Evolutionary conservation across 1,140 invertebrate species (phyloP).

Genomic region (Panagrolaimus sp.): DNA sequence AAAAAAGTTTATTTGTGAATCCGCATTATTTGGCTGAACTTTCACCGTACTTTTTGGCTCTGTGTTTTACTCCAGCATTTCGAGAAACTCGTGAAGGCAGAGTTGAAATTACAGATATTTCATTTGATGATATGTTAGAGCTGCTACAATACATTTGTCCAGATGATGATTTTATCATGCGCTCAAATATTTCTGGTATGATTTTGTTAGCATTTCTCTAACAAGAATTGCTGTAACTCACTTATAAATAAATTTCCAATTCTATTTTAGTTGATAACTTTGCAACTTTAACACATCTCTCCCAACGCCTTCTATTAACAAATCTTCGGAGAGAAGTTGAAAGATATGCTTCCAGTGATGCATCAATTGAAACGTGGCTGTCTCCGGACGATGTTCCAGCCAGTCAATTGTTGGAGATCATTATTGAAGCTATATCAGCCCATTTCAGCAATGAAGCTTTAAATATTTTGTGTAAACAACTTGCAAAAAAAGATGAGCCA

Average conservation of each 20-base stretch:
- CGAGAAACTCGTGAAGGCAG: neutral
- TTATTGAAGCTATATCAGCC: neutral
- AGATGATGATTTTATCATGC: neutral
- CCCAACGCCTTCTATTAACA: neutral
- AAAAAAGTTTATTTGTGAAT: neutral
- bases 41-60: conserved; percentile 3
- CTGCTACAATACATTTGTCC: neutral
- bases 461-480: neutral
- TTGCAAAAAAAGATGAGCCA: neutral
- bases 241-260: no score
- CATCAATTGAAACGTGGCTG: neutral
- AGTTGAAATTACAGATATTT: neutral
- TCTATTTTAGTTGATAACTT: neutral
- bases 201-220: no score
- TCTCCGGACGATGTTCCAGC: neutral
- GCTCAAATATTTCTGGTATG: neutral
- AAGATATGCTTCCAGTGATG: neutral
- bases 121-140: neutral
- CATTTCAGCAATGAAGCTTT: conserved; percentile 1
- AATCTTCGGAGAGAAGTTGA: neutral
- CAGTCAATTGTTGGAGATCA: neutral
- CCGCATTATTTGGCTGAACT: conserved; percentile 11
- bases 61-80: conserved; percentile 1
- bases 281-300: neutral
- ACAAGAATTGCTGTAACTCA: no score